Percentiles rank a stretch among this genome's conserved stretches.
These are phyloP conservation scores for Epizoanthus stellaris DNA, from an alignment of 92 coral and sea anemone species.

Conservation along the genomic window DNA sequence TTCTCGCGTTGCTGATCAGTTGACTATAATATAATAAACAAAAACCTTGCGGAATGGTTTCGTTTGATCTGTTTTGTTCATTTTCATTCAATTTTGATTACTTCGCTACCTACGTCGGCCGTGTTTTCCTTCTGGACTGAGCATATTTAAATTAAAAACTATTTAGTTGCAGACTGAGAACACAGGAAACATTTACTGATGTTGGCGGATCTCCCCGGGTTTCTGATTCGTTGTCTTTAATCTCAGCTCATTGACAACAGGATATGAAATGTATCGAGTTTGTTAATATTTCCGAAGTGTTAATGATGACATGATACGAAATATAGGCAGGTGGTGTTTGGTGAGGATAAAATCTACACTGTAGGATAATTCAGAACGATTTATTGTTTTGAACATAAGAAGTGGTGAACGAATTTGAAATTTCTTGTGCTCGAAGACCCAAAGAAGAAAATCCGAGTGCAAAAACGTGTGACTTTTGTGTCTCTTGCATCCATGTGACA, in stretches of 20 bases:
- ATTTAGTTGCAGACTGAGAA: conserved; percentile 17
- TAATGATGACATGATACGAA: conserved; percentile 19
- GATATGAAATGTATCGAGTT: conserved; percentile 52
- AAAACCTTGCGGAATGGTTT: too few species aligned
- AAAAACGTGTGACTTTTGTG: too few species aligned
- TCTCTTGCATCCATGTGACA: too few species aligned
- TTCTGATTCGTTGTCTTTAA: conserved; percentile 9
- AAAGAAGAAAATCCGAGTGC: background rate
- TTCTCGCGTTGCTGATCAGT: too few species aligned
- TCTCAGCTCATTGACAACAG: background rate
- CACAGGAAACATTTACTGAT: conserved; percentile 29
- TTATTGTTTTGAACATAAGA: background rate
- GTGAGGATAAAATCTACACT: background rate
- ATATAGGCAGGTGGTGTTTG: conserved; percentile 23
- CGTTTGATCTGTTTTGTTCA: background rate
- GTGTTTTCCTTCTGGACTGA: background rate
- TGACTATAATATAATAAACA: too few species aligned
- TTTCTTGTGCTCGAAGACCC: background rate
- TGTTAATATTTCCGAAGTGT: conserved; percentile 38
- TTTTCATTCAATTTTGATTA: background rate
- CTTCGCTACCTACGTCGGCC: background rate
- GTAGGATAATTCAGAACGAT: conserved; percentile 34
- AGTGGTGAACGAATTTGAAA: background rate
- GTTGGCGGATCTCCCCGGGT: background rate
- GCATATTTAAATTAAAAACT: conserved; percentile 8